Evolutionary conservation across 2,888 invertebrate species (phyloP), one percentile per base, ranked within the genome.

Genomic region (Pristionchus fissidentatus): DNA sequence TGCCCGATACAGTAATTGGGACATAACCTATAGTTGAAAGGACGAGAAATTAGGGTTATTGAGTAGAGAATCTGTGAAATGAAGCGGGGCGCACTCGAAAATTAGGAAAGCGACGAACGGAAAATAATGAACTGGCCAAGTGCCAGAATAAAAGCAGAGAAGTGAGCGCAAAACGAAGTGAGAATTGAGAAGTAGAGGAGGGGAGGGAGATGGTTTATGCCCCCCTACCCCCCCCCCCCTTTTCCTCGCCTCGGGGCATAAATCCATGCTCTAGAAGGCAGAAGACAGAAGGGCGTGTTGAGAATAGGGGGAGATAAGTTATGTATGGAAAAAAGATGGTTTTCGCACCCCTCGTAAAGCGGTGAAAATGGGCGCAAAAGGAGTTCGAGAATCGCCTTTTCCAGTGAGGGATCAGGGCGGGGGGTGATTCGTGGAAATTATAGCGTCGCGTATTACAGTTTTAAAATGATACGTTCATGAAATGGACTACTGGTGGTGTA

Each of bases 151-250:
- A 32, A 43, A 70, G 70, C 26, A 38, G 70, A 35, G 43, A 70
- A 70, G n/a, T 70, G 70, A 22, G 13, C 4, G 55, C 7, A 26
- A 41, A 41, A 43, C n/a, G 62, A 66, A n/a, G n/a, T n/a, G n/a
- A n/a, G 62, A 8, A 2, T 38, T 19, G 62, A 38, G 38, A 66
- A 57, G 57, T 13, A 19, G 19, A 7, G 38, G 10, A 41, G 22
- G 43, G 38, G 38, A 22, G 66, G 70, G 70, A 41, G 66, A 70
- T 70, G 70, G 70, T 70, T 70, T 70, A 70, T 43, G 10, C 70
- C 70, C 43, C n/a, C n/a, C n/a, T n/a, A n/a, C n/a, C n/a, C n/a
- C n/a, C n/a, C n/a, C n/a, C n/a, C n/a, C n/a, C n/a, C n/a, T n/a
- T n/a, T n/a, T n/a, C n/a, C n/a, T n/a, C n/a, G n/a, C n/a, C 15